Percentiles rank a stretch among this genome's conserved stretches.
phyloP scores from a whole-genome alignment of 2,113 vertebrate species.

The Malurus cyaneus region DNA sequence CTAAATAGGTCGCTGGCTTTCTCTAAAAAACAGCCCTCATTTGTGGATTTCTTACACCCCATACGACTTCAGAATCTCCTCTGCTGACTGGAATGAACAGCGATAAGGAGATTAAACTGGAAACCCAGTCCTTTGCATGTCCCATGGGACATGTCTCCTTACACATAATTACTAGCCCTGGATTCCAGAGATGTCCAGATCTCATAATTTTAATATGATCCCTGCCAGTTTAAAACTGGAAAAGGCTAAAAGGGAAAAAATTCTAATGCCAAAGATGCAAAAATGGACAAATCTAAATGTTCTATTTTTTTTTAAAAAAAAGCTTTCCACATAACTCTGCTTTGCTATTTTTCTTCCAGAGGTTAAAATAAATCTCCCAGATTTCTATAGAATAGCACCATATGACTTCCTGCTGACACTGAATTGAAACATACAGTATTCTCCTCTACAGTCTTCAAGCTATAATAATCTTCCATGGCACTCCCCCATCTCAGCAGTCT shows the following conservation, averaged over 20 bases:
- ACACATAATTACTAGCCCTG: not conserved
- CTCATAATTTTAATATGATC: not conserved
- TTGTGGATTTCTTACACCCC: not conserved
- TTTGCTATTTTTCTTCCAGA: not conserved
- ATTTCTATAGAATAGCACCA: not conserved
- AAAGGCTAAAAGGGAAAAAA: not conserved
- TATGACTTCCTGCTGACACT: not conserved
- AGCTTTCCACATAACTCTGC: not conserved
- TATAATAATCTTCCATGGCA: slow-evolving; percentile 1
- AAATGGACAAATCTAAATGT: too few relatives aligned
- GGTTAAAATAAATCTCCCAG: not conserved
- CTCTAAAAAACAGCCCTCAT: not conserved
- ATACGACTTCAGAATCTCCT: not conserved
- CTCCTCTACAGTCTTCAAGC: not conserved
- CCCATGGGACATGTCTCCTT: not conserved
- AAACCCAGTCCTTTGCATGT: not conserved
- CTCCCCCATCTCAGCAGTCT: not conserved
- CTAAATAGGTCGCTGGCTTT: not conserved
- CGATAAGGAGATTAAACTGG: not conserved
- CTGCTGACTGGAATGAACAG: not conserved
- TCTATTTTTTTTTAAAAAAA: too few relatives aligned
- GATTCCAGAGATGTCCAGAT: not conserved
- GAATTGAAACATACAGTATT: not conserved
- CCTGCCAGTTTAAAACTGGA: not conserved
- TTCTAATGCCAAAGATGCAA: too few relatives aligned